Base-by-base conservation (phyloP, 30 jellyfish, hydroid and myxozoan genomes). In the Catostylus mosaicus region DNA sequence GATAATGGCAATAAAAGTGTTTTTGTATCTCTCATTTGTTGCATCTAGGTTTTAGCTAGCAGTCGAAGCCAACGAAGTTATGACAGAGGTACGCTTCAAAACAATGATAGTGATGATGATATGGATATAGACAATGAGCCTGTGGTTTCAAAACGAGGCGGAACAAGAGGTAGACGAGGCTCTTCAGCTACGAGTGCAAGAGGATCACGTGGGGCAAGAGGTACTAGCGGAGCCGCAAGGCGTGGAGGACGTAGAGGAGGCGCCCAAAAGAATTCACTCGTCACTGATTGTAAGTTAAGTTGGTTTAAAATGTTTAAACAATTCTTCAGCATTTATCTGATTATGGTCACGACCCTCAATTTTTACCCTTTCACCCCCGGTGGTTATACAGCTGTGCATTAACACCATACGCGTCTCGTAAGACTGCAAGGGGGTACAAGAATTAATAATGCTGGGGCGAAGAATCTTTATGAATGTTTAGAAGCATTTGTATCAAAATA, bases 241-340 rank as follows among this genome's bases (percentile, higher is more conserved):
- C 56, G 91, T 33, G 51, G 89, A 54, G 67, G 88, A 43, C 46
- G 88, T 20, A 47, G 84, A 23, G 89, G 89, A 59, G 86, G 63
- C 5, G 75, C 85, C 7, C 40, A 60, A 24, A 79, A 66, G 45
- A 75, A 78, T 38, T 40, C 93, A 0, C 82, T 47, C 2, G 2
- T 73, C 24, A 80, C 83, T 29, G 97, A 88, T 34, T 79, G 97
- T 88, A 56, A 73, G 97, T 80, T 32, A 11, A 14, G 14, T 48
- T 16, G n/a, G n/a, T n/a, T n/a, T n/a, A n/a, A n/a, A n/a, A n/a
- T n/a, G n/a, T n/a, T n/a, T n/a, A n/a, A n/a, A n/a, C n/a, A n/a
- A n/a, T n/a, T n/a, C n/a, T n/a, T n/a, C n/a, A n/a, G n/a, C n/a
- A n/a, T n/a, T n/a, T n/a, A n/a, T n/a, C n/a, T n/a, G n/a, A n/a